Percentiles rank a stretch among this genome's conserved stretches.
Conservation (phyloP, 1,140 invertebrate genomes). For the Leucophenga varia region DNA sequence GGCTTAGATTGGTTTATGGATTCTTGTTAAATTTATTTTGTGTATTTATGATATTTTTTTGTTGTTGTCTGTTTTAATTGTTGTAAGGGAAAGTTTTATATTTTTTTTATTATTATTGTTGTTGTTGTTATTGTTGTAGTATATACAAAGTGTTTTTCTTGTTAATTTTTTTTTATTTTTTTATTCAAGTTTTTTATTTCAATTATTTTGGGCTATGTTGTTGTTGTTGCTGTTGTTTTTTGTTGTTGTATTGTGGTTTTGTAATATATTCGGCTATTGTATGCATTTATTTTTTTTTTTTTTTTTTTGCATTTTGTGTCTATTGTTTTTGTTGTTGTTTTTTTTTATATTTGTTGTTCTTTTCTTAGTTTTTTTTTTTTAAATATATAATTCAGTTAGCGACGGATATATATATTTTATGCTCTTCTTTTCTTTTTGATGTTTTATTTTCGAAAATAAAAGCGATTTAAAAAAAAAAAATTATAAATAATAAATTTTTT, state of each 20-base stretch:
- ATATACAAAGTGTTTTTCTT: background rate
- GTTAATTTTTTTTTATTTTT: background rate
- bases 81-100: background rate
- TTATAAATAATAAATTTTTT: conserved; percentile 7
- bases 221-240: conserved; percentile 19
- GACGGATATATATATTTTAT: too few relatives aligned
- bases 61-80: background rate
- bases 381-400: too few relatives aligned
- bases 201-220: conserved; percentile 48
- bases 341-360: conserved; percentile 4
- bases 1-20: conserved; percentile 31
- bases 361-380: background rate
- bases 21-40: too few relatives aligned
- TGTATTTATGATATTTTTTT: background rate
- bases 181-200: conserved; percentile 33
- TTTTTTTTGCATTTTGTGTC: conserved; percentile 32
- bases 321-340: conserved; percentile 13
- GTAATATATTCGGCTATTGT: conserved; percentile 35
- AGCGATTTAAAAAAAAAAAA: conserved; percentile 1
- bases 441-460: background rate
- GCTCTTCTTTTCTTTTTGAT: background rate
- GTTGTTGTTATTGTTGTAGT: conserved; percentile 20
- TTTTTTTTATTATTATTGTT: conserved; percentile 11
- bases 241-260: conserved; percentile 3
- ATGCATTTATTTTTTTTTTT: conserved; percentile 25